A percentile compares a stretch with the other conserved stretches of the same genome.
Evolutionary conservation across 2,888 invertebrate genomes (phyloP).

Genomic region (Plebejus anna): DNA sequence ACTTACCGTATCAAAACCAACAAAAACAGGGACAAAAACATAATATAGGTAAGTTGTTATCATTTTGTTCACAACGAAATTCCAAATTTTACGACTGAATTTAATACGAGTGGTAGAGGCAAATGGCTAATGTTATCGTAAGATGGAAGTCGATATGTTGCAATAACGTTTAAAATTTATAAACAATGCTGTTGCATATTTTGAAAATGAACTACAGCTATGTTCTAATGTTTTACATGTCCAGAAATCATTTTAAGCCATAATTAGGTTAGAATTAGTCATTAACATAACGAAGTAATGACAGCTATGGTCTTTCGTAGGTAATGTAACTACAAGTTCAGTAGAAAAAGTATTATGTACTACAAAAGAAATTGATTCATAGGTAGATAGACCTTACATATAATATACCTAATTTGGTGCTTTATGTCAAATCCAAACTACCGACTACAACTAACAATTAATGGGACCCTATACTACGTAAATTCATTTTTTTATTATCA

Average conservation of each 20-base stretch:
- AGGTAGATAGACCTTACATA: too few relatives aligned
- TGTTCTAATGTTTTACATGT: not conserved
- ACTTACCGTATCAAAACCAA: not conserved
- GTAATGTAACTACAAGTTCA: too few relatives aligned
- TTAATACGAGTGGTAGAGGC: not conserved
- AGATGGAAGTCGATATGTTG: slow-evolving; percentile 4
- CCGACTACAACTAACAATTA: too few relatives aligned
- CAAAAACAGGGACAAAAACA: not conserved
- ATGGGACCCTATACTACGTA: too few relatives aligned
- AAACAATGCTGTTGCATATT: not conserved
- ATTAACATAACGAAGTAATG: too few relatives aligned
- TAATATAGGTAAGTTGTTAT: not conserved
- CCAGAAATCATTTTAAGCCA: not conserved
- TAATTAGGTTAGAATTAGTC: not conserved
- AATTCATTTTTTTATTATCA: too few relatives aligned
- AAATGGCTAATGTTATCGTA: not conserved
- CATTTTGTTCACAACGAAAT: not conserved
- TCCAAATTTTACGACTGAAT: slow-evolving; percentile 1
- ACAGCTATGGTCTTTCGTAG: too few relatives aligned
- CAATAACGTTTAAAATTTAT: slow-evolving; percentile 13
- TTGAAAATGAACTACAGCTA: not conserved
- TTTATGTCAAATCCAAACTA: too few relatives aligned
- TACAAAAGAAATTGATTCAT: too few relatives aligned
- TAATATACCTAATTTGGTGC: too few relatives aligned
- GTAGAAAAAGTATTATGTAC: too few relatives aligned